Evolutionary conservation across 2,888 invertebrate species (phyloP).

Genomic region (Sinelater perroti): DNA sequence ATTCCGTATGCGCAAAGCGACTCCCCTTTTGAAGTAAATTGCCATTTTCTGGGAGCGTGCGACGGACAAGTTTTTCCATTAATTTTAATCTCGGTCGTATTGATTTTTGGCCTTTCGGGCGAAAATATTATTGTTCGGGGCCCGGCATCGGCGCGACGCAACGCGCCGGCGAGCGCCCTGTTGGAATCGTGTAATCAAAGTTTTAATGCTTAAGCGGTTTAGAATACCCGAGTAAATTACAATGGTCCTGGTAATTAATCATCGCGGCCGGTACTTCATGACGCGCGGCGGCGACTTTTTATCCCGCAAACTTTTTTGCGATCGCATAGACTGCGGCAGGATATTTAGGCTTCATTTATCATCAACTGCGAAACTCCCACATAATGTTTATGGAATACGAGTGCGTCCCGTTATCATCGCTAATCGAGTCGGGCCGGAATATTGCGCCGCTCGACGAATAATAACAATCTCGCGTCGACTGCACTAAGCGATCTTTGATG

Average conservation of each 20-base stretch:
- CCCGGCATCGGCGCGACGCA: too few relatives aligned
- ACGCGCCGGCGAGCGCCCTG: too few relatives aligned
- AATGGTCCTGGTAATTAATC: conserved; percentile 32
- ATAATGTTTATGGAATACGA: conserved; percentile 33
- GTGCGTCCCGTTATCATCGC: conserved; percentile 15
- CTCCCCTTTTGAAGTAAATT: too few relatives aligned
- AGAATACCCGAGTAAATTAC: conserved; percentile 28
- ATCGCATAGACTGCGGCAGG: conserved; percentile 30
- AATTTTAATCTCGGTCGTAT: neutral
- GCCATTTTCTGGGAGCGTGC: neutral
- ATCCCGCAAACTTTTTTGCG: conserved; percentile 33
- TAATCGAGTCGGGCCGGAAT: conserved; percentile 20
- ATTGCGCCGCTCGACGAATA: conserved; percentile 15
- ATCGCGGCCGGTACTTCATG: conserved; percentile 22
- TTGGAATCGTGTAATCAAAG: conserved; percentile 25
- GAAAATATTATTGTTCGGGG: conserved; percentile 12
- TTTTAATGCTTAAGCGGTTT: conserved; percentile 29
- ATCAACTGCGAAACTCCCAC: conserved; percentile 29
- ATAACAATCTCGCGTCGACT: conserved; percentile 13
- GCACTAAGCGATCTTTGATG: conserved; percentile 27
- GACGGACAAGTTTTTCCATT: conserved; percentile 19
- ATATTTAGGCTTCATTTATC: conserved; percentile 37
- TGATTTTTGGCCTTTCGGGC: conserved; percentile 11
- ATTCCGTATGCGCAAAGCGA: too few relatives aligned
- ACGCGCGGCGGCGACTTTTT: conserved; percentile 32